Evolutionary conservation across 2,888 invertebrate species (phyloP).

Genomic region (Polietes domitor): DNA sequence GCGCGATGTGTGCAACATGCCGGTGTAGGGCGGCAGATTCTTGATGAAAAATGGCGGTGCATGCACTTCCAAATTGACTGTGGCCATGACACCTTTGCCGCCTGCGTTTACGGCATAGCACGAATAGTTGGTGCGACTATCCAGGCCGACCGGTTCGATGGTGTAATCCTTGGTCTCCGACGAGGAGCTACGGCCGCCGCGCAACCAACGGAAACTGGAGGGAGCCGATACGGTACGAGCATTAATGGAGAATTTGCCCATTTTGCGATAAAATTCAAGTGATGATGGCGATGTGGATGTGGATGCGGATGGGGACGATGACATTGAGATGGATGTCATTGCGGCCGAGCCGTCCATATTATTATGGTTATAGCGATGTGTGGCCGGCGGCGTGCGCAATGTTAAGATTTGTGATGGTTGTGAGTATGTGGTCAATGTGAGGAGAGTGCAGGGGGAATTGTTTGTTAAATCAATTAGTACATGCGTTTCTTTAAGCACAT

Average conservation of each 20-base stretch:
- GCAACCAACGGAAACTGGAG: conserved; percentile 88
- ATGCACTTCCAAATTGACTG: conserved; percentile 86
- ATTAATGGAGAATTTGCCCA: conserved; percentile 78
- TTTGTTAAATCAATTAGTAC: conserved; percentile 78
- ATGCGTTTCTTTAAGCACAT: conserved; percentile 77
- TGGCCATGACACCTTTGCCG: conserved; percentile 88
- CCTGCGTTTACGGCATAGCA: conserved; percentile 93
- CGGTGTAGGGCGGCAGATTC: conserved; percentile 90
- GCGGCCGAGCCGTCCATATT: conserved; percentile 34
- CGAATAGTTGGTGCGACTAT: conserved; percentile 93
- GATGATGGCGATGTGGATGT: conserved; percentile 66
- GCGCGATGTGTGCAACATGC: conserved; percentile 88
- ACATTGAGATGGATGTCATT: conserved; percentile 40
- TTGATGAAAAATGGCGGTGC: conserved; percentile 94
- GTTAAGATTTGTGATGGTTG: conserved; percentile 78
- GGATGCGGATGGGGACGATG: conserved; percentile 52
- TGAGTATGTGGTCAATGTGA: conserved; percentile 77
- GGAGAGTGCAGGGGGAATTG: conserved; percentile 78
- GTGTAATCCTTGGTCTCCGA: conserved; percentile 89
- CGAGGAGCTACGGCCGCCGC: conserved; percentile 87
- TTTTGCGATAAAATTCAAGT: conserved; percentile 75
- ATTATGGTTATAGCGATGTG: conserved; percentile 36
- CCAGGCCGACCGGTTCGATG: conserved; percentile 91
- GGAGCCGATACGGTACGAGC: conserved; percentile 77
- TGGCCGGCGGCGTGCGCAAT: conserved; percentile 70